phyloP scores from a whole-genome alignment of 2,888 invertebrate species.

The Caenorhabditis angaria region DNA sequence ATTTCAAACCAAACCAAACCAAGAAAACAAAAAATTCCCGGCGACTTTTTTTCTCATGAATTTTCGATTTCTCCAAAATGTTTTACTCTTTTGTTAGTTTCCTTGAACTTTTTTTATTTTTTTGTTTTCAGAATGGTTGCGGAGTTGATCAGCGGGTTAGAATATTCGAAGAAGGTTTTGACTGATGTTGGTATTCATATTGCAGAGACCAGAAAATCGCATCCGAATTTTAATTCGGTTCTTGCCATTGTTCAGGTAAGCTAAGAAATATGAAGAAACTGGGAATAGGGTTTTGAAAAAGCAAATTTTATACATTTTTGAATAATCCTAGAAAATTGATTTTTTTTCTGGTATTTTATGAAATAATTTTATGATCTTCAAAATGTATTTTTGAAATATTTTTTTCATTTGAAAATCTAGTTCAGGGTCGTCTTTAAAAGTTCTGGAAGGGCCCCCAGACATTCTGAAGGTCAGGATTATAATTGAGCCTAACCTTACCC shows the following conservation, averaged over 20 bases:
- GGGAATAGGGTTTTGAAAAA: no score
- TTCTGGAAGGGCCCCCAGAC: no score
- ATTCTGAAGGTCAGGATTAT: no score
- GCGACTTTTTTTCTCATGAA: conserved; percentile 7
- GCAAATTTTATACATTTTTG: conserved; percentile 14
- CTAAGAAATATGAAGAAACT: no score
- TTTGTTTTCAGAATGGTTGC: conserved; percentile 51
- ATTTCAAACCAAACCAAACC: not conserved
- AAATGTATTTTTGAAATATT: conserved; percentile 4
- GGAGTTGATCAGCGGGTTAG: conserved; percentile 68
- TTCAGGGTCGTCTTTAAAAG: no score
- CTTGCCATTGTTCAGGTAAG: conserved; percentile 84
- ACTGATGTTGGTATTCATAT: conserved; percentile 79
- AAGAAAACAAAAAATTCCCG: no score
- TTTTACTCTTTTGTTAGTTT: not conserved
- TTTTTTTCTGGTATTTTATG: no score
- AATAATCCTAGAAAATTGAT: not conserved
- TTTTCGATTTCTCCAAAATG: conserved; percentile 5
- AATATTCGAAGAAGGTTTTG: conserved; percentile 76
- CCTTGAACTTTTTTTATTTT: not conserved
- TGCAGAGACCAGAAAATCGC: conserved; percentile 70
- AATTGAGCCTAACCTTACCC: no score
- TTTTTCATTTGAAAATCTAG: no score
- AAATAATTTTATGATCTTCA: not conserved
- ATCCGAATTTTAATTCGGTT: conserved; percentile 79